Base-by-base conservation (phyloP, 2,113 vertebrate genomes). In the Poicephalus gulielmi region DNA sequence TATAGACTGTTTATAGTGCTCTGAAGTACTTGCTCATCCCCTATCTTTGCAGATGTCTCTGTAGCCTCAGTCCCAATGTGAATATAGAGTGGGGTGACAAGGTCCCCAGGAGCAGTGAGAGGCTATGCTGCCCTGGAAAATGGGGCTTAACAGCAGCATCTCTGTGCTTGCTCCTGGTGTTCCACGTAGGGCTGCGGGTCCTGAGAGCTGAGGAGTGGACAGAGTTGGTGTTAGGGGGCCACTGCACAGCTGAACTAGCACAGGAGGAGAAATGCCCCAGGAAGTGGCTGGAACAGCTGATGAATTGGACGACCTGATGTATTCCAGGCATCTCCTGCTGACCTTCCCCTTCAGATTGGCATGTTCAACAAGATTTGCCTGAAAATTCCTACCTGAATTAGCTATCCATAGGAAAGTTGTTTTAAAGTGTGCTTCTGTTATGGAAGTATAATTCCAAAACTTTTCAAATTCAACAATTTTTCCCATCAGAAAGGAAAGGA, bases 271-370 rank as follows among this genome's bases (percentile, higher is more conserved):
- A 80, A 62, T 24, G 71, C 49, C 5, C 17, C 6, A n/a, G 90
- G 86, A 86, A 63, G 17, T 24, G 77, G 43, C 60, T 57, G 76
- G 86, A 52, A 49, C 57, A 80, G 83, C 74, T 92, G 84, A 60
- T 27, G 25, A 52, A 69, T 64, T 17, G 79, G 44, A 30, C 68
- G 70, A 35, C 19, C 57, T 22, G 2, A 16, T 24, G 43, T 73
- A 83, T 86, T 64, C 69, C 68, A 47, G 78, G 83, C 81, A 83
- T 87, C 83, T 87, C 80, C 83, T 93, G 91, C 67, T 87, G 83
- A 83, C 55, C 78, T 90, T 49, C 86, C 44, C 78, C 78, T 64
- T 39, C 50, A 59, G 62, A 76, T 62, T 68, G 35, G 39, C 41
- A 24, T 41, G 66, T 52, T 8, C 60, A 17, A 6, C 11, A 19